Conservation (phyloP, 1,140 invertebrate genomes). For the Pseudomyrmex concolor region DNA sequence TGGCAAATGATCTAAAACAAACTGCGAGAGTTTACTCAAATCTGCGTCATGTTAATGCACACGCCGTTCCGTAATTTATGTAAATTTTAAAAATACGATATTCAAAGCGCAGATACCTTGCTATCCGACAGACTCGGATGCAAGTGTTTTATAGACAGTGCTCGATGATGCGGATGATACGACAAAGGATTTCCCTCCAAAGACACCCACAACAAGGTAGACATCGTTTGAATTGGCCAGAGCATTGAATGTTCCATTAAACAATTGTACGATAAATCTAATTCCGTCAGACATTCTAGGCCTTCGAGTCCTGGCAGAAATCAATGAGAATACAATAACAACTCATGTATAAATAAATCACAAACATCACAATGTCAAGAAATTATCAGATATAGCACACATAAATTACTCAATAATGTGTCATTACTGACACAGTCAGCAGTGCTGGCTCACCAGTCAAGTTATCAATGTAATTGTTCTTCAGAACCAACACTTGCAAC, state of each 20-base stretch:
- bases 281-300: slow-evolving; percentile 85
- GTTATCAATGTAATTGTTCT: slow-evolving; percentile 86
- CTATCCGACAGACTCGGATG: slow-evolving; percentile 85
- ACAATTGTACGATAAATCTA: slow-evolving; percentile 88
- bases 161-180: slow-evolving; percentile 87
- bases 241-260: slow-evolving; percentile 87
- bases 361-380: neutral
- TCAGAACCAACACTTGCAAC: slow-evolving; percentile 85
- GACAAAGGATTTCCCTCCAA: slow-evolving; percentile 87
- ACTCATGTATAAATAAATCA: neutral
- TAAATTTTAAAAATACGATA: neutral
- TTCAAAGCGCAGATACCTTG: slow-evolving; percentile 77
- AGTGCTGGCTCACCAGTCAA: slow-evolving; percentile 78
- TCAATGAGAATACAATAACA: slow-evolving; percentile 7
- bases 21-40: slow-evolving; percentile 76
- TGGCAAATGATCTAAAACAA: slow-evolving; percentile 86
- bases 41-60: neutral
- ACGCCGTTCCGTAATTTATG: neutral
- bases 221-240: slow-evolving; percentile 85
- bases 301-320: slow-evolving; percentile 80
- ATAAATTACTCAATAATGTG: neutral
- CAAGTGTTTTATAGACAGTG: slow-evolving; percentile 85
- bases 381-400: slow-evolving; percentile 9
- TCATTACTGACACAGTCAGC: neutral
- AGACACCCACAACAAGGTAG: slow-evolving; percentile 85